Evolutionary conservation across 1,140 invertebrate species (phyloP).

Genomic region (Pogonognathellus flavescens): DNA sequence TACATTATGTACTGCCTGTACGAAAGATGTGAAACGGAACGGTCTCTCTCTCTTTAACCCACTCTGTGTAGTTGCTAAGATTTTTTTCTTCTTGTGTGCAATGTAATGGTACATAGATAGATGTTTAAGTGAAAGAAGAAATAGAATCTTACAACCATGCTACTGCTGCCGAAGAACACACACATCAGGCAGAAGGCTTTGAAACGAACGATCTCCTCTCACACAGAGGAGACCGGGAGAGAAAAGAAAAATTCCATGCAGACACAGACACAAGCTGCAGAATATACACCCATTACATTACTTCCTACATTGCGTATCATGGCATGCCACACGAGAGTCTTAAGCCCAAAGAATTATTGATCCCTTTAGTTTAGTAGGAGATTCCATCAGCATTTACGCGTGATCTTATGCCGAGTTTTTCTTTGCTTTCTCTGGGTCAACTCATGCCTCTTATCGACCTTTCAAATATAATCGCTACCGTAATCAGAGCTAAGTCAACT

Average conservation of each 20-base stretch:
- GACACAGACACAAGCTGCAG: neutral
- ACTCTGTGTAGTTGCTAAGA: too few species aligned
- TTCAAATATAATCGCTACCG: conserved; percentile 34
- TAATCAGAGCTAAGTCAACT: conserved; percentile 33
- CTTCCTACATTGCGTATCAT: neutral
- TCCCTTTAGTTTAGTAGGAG: neutral
- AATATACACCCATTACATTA: conserved; percentile 22
- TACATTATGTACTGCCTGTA: too few species aligned
- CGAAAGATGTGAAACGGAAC: too few species aligned
- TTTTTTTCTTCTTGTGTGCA: too few species aligned
- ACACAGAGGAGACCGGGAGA: neutral
- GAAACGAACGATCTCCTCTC: too few species aligned
- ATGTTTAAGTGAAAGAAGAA: too few species aligned
- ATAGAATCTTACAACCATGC: too few species aligned
- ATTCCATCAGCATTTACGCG: conserved; percentile 16
- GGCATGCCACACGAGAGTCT: neutral
- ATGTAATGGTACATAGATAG: too few species aligned
- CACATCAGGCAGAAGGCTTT: too few species aligned
- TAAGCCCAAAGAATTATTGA: conserved; percentile 45
- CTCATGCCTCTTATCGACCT: conserved; percentile 39
- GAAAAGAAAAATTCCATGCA: neutral
- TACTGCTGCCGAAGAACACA: too few species aligned
- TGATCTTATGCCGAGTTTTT: conserved; percentile 18
- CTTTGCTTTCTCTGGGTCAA: conserved; percentile 32
- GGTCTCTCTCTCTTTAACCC: too few species aligned